Evolutionary conservation across 2,888 invertebrate species (phyloP).

Genomic region (Arctia plantaginis): DNA sequence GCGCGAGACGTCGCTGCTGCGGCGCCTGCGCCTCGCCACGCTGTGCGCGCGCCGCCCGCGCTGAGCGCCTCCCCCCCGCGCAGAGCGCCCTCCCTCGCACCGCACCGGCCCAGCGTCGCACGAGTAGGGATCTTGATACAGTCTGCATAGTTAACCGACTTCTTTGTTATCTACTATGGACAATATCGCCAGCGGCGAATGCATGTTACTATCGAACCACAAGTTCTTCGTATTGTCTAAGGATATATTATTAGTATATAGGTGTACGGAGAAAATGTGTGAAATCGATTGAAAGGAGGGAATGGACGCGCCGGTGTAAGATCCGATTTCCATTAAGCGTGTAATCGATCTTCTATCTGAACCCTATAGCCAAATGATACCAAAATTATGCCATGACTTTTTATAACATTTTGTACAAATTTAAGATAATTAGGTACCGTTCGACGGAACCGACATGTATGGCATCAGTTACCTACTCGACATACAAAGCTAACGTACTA

Average conservation of each 20-base stretch:
- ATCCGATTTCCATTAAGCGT: constrained; percentile 37
- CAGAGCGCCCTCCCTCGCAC: constrained; percentile 11
- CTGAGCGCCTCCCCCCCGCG: constrained; percentile 35
- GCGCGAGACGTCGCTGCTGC: constrained; percentile 79
- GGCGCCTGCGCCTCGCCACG: constrained; percentile 77
- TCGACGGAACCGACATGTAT: constrained; percentile 39
- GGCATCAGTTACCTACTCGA: constrained; percentile 29
- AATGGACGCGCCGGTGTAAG: constrained; percentile 17
- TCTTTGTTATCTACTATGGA: neutral
- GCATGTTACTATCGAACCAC: neutral
- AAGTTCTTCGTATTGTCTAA: constrained; percentile 37
- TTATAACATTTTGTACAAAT: constrained; percentile 74
- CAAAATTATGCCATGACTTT: constrained; percentile 77
- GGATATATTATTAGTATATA: constrained; percentile 25
- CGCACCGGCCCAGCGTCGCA: neutral
- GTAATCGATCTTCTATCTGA: constrained; percentile 42
- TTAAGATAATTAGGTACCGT: constrained; percentile 42
- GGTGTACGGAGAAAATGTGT: constrained; percentile 18
- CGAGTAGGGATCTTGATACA: neutral
- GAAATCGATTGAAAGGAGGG: constrained; percentile 10
- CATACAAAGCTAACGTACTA: constrained; percentile 45
- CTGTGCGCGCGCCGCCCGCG: constrained; percentile 69
- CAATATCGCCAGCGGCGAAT: neutral
- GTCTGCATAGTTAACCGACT: too few relatives aligned
- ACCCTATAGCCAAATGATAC: constrained; percentile 54